phyloP scores from a whole-genome alignment of 2,888 invertebrate genomes.

The Isotomurus palustris region DNA sequence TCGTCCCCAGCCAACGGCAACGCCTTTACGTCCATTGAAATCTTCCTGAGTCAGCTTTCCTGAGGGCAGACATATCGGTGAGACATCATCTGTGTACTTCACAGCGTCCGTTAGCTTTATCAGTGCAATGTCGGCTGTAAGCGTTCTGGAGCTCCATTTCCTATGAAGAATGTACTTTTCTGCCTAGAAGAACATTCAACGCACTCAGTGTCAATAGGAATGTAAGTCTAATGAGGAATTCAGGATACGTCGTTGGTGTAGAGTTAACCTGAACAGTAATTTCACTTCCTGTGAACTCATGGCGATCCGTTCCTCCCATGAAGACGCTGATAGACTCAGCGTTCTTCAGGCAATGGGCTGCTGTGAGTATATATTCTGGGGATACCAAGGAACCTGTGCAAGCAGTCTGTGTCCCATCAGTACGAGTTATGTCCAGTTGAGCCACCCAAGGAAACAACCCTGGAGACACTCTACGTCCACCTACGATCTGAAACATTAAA shows the following conservation, averaged over 20 bases:
- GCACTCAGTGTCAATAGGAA: neutral
- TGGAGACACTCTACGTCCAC: slow-evolving; percentile 36
- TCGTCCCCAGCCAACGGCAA: slow-evolving; percentile 45
- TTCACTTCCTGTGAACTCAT: slow-evolving; percentile 39
- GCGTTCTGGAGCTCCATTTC: slow-evolving; percentile 39
- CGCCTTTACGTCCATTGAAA: slow-evolving; percentile 36
- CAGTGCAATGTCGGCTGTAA: slow-evolving; percentile 41
- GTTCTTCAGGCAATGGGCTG: slow-evolving; percentile 41
- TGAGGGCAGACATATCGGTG: slow-evolving; percentile 43
- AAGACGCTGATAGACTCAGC: slow-evolving; percentile 43
- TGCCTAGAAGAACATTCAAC: slow-evolving; percentile 21
- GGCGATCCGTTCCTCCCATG: slow-evolving; percentile 43
- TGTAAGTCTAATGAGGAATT: neutral
- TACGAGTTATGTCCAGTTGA: slow-evolving; percentile 43
- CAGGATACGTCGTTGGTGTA: neutral
- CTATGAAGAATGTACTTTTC: slow-evolving; percentile 44
- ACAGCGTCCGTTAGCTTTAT: slow-evolving; percentile 42
- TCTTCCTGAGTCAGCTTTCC: slow-evolving; percentile 36
- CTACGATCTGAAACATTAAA: slow-evolving; percentile 33
- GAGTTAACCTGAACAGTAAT: slow-evolving; percentile 34
- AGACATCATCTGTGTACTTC: slow-evolving; percentile 38
- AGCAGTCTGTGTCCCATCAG: slow-evolving; percentile 41
- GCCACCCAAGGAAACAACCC: slow-evolving; percentile 44
- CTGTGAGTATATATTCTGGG: slow-evolving; percentile 37
- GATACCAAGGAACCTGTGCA: slow-evolving; percentile 43